Conservation (phyloP, 2,797 vertebrate genomes). For the Manis crassicaudata region DNA sequence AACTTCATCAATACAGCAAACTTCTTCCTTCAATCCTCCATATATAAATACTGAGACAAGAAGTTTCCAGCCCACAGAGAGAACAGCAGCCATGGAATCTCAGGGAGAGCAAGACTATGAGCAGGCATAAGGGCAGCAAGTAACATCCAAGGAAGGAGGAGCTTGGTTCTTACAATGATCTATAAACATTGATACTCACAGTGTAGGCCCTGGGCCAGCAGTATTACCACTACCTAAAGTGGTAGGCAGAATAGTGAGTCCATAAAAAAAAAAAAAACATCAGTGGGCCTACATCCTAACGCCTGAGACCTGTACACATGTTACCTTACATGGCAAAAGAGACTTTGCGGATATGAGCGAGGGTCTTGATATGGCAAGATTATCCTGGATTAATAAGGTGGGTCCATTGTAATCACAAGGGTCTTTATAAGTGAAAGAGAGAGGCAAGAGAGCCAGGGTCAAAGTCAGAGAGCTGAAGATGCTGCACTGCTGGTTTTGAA, state of each 20-base stretch:
- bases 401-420: background rate
- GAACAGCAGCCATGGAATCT: background rate
- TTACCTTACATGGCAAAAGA: background rate
- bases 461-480: conserved; percentile 15
- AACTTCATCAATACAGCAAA: conserved; percentile 63
- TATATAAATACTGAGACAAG: background rate
- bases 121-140: background rate
- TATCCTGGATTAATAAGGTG: background rate
- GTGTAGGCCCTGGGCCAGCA: background rate
- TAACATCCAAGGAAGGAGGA: background rate
- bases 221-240: background rate
- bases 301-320: background rate
- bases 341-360: background rate
- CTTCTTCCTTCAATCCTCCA: conserved; percentile 68
- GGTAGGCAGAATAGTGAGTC: background rate
- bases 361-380: background rate
- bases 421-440: background rate
- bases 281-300: too few species aligned
- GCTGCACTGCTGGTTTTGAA: background rate
- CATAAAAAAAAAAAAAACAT: background rate
- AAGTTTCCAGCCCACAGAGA: background rate
- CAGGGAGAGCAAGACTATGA: background rate
- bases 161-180: background rate
- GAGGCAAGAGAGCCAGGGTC: background rate
- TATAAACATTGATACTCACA: background rate